phyloP scores from a whole-genome alignment of 2,113 vertebrate genomes.

The Nanorana parkeri region DNA sequence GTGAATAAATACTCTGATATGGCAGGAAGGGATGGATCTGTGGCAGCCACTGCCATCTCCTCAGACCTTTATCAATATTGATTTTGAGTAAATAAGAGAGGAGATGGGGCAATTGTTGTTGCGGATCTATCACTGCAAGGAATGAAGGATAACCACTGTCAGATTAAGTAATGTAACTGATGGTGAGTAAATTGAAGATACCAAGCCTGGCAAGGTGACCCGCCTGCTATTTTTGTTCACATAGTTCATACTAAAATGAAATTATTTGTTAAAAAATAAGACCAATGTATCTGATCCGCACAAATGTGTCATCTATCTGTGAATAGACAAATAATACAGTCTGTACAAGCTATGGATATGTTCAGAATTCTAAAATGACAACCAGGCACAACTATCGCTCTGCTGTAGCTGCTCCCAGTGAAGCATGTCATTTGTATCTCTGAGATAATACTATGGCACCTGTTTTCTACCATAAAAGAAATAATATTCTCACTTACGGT shows the following conservation, averaged over 20 bases:
- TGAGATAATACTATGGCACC: too few species aligned
- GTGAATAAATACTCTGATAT: not conserved
- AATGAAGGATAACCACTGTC: conserved; percentile 16
- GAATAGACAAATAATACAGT: too few species aligned
- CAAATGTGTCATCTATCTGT: too few species aligned
- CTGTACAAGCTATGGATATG: too few species aligned
- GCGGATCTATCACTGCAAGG: conserved; percentile 8
- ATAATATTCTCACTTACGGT: too few species aligned
- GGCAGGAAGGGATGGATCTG: not conserved
- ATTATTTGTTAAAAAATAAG: not conserved
- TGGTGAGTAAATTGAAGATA: not conserved
- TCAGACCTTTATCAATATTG: conserved; percentile 15
- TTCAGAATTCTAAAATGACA: too few species aligned
- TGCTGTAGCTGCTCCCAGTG: too few species aligned
- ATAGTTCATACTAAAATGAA: not conserved
- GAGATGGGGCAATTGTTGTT: not conserved
- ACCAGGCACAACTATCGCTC: too few species aligned
- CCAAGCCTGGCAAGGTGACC: not conserved
- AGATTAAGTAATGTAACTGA: not conserved
- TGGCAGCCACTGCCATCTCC: not conserved
- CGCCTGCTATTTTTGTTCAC: not conserved
- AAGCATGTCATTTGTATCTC: too few species aligned
- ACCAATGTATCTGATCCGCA: too few species aligned
- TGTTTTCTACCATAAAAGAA: too few species aligned
- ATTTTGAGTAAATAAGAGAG: conserved; percentile 8